phyloP scores from a whole-genome alignment of 1,140 invertebrate genomes.

The Anastrepha obliqua region DNA sequence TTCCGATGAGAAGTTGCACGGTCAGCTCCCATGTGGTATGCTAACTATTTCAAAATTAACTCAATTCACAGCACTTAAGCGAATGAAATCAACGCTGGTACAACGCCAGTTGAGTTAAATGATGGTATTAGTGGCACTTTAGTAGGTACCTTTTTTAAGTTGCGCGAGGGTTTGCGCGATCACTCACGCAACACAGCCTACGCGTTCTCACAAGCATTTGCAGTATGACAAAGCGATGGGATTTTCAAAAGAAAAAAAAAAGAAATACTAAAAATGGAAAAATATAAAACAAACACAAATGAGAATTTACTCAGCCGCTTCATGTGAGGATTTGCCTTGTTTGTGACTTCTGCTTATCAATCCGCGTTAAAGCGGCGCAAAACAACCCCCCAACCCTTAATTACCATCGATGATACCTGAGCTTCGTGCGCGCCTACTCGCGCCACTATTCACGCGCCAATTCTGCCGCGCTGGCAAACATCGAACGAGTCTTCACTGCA shows the following conservation, averaged over 20 bases:
- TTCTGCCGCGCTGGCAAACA: not conserved
- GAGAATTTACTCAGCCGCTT: no score
- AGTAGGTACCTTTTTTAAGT: not conserved
- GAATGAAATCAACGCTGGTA: not conserved
- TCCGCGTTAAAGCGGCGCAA: not conserved
- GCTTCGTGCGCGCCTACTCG: not conserved
- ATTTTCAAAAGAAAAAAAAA: not conserved
- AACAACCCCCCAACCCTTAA: not conserved
- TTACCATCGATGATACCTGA: constrained; percentile 16
- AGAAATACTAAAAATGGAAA: not conserved
- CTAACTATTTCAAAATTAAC: constrained; percentile 4
- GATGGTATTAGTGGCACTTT: not conserved
- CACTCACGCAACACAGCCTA: not conserved
- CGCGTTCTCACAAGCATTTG: constrained; percentile 7
- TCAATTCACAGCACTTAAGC: constrained; percentile 7
- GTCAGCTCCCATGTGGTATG: not conserved
- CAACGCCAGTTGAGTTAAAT: not conserved
- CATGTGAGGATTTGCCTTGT: not conserved
- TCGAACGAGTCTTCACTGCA: not conserved
- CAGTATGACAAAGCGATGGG: not conserved
- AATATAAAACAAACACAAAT: not conserved
- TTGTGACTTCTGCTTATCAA: not conserved
- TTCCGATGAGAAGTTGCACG: constrained; percentile 37
- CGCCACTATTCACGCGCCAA: not conserved
- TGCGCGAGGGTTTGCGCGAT: not conserved